A percentile compares a stretch with the other conserved stretches of the same genome.
phyloP scores from a whole-genome alignment of 2,113 vertebrate genomes.

The Cyprinodon brontotheroides region DNA sequence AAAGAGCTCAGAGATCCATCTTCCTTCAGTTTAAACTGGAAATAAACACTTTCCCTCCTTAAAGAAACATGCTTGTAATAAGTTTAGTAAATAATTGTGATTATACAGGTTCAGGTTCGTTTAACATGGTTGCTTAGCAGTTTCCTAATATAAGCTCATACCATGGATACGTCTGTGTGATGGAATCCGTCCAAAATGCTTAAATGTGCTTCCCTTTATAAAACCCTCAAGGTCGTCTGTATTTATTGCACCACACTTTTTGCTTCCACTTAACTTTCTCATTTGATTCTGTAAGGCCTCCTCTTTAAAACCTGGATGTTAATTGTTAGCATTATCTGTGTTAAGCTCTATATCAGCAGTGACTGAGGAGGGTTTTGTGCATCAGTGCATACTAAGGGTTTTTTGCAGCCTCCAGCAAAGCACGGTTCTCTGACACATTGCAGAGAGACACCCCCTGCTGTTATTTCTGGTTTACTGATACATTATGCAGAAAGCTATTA shows the following conservation, averaged over 20 bases:
- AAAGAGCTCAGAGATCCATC: slow-evolving; percentile 9
- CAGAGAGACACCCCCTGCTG: slow-evolving; percentile 51
- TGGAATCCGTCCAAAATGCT: too few species aligned
- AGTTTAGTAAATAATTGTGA: background rate
- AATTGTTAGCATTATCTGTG: slow-evolving; percentile 7
- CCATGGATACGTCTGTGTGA: too few species aligned
- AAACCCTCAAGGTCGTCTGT: background rate
- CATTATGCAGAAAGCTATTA: slow-evolving; percentile 70
- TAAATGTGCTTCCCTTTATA: background rate
- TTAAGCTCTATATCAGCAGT: slow-evolving; percentile 11
- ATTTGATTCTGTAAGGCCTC: background rate
- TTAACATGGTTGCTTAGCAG: too few species aligned
- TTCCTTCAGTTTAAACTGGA: slow-evolving; percentile 15
- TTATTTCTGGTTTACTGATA: slow-evolving; percentile 62
- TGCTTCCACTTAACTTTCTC: background rate
- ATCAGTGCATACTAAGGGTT: slow-evolving; percentile 20
- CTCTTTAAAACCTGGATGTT: slow-evolving; percentile 8
- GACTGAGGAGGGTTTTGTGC: slow-evolving; percentile 1
- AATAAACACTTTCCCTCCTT: slow-evolving; percentile 20
- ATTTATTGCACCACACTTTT: background rate
- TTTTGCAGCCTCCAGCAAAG: slow-evolving; percentile 44
- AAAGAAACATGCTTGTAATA: slow-evolving; percentile 3
- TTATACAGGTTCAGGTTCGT: too few species aligned
- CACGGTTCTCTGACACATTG: slow-evolving; percentile 40
- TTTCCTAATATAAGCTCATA: too few species aligned